phyloP scores from a whole-genome alignment of 2,888 invertebrate genomes.

The Papilio gigon region DNA sequence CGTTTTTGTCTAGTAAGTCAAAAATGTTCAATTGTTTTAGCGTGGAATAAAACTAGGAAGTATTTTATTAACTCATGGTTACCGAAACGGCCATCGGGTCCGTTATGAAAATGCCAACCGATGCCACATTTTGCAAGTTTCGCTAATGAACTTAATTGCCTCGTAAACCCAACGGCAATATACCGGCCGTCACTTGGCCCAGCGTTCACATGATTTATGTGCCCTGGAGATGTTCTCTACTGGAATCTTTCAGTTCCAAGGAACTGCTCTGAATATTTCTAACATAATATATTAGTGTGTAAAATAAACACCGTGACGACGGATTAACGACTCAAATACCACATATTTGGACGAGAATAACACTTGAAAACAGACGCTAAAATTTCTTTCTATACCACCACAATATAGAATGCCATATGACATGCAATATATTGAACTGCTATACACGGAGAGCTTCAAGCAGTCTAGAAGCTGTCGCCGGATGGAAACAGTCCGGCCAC shows the following conservation, averaged over 20 bases:
- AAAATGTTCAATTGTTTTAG: neutral
- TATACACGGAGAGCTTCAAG: neutral
- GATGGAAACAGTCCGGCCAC: no score
- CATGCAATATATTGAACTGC: neutral
- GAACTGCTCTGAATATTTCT: conserved; percentile 6
- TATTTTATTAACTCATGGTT: neutral
- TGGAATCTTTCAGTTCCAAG: conserved; percentile 2
- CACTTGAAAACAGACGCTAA: neutral
- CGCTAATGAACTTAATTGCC: conserved; percentile 19
- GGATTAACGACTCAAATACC: conserved; percentile 15
- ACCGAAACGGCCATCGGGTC: neutral
- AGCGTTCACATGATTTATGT: conserved; percentile 11
- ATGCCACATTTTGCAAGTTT: neutral
- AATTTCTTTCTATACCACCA: neutral
- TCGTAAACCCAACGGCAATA: conserved; percentile 21
- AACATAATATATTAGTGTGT: conserved; percentile 10
- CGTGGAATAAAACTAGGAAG: neutral
- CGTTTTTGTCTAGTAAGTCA: no score
- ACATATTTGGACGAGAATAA: neutral
- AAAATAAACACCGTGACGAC: conserved; percentile 19
- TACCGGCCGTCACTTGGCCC: neutral
- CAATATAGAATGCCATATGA: neutral
- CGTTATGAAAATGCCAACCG: conserved; percentile 1
- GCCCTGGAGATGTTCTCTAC: neutral
- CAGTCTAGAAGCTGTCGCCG: neutral